Evolutionary conservation across 2,888 invertebrate genomes (phyloP), one percentile per base, ranked within the genome.

Genomic region (Mesodorylaimus sp.): DNA sequence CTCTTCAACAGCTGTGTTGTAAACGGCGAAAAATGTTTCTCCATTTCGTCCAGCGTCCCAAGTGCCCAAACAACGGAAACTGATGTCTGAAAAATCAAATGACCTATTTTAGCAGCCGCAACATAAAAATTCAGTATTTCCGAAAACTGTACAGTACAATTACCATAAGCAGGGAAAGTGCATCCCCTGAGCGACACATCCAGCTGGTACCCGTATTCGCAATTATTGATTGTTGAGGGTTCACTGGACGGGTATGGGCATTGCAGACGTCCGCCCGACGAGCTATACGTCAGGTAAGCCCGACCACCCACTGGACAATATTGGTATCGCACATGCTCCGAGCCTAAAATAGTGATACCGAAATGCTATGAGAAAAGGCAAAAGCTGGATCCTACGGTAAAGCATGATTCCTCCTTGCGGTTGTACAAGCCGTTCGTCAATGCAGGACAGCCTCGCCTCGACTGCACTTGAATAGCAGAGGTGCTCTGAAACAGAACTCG

Each of bases 301-400:
- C 44, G 5, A 21, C 51, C 51, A 16, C 41, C 44, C 36, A 51
- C 42, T 16, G 51, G 51, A 51, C 51, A 51, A 16, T 13, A 32
- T 16, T 48, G 45, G 21, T 43, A 43, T 10, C 13, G 44, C 10
- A 43, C 27, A 10, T 43, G 10, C 13, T 43, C 44, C 5, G 44
- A 26, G 24, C 44, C 44, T 43, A 10, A 43, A 43, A n/a, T n/a
- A n/a, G n/a, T 32, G 32, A 32, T 10, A 32, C 16, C 32, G 32
- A 32, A 32, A 32, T 10, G 7, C 10, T 10, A 16, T 16, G 32
- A 7, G 32, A 32, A 32, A 32, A 32, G 16, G 16, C 32, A 32
- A 32, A 32, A 32, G 7, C 16, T 32, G 7, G 10, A 32, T 32
- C 47, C n/a, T 46, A 46, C 47, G 36, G 38, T 36, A 46, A 21